Conservation (phyloP, 2,888 invertebrate genomes). For the Hypomecis punctinalis region DNA sequence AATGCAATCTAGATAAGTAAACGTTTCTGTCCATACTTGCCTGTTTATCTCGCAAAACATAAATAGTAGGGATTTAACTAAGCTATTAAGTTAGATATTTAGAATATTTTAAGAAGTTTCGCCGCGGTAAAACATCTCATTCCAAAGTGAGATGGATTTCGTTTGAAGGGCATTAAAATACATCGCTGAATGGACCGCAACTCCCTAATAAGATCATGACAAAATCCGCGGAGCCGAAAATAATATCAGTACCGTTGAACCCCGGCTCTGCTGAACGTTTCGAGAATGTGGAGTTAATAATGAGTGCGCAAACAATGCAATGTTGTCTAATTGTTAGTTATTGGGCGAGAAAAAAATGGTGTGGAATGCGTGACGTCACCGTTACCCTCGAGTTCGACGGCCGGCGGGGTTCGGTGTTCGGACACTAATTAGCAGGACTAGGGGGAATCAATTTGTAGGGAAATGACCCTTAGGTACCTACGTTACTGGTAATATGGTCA, state of each 20-base stretch:
- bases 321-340: conserved; percentile 69
- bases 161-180: conserved; percentile 22
- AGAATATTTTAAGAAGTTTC: not conserved
- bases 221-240: conserved; percentile 51
- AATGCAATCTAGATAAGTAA: conserved; percentile 14
- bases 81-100: not conserved
- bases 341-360: conserved; percentile 66
- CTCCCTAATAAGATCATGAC: conserved; percentile 44
- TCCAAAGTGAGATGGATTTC: conserved; percentile 28
- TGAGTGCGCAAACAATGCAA: conserved; percentile 61
- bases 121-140: not conserved
- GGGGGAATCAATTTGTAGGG: conserved; percentile 48
- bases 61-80: not conserved
- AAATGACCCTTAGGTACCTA: conserved; percentile 40
- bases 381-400: conserved; percentile 59
- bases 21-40: conserved; percentile 1
- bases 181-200: conserved; percentile 27
- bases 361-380: conserved; percentile 63
- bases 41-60: not conserved
- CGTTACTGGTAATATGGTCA: conserved; percentile 33
- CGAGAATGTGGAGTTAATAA: conserved; percentile 54
- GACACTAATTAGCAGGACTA: conserved; percentile 48
- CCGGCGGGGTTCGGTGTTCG: conserved; percentile 46
- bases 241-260: conserved; percentile 64
- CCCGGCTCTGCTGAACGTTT: conserved; percentile 52